Evolutionary conservation across 2,888 invertebrate species (phyloP).

Genomic region (Pristionchus mayeri): DNA sequence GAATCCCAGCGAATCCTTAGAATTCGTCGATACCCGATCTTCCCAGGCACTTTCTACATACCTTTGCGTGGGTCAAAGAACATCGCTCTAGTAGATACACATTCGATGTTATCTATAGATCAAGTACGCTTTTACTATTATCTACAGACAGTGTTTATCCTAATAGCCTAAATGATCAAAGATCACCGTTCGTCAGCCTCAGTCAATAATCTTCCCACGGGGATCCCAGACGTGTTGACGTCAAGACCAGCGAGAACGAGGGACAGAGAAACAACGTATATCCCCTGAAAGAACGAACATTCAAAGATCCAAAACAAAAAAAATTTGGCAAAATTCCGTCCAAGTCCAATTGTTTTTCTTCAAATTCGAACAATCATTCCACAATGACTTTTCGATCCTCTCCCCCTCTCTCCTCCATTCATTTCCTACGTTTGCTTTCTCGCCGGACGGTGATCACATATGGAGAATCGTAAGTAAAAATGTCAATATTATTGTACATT

Average conservation of each 20-base stretch:
- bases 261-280: neutral
- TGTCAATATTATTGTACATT: too few species aligned
- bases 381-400: neutral
- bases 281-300: too few species aligned
- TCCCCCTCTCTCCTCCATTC: neutral
- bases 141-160: too few species aligned
- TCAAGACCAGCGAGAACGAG: neutral
- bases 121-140: too few species aligned
- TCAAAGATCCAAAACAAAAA: too few species aligned
- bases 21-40: neutral
- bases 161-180: neutral
- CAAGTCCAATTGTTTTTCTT: too few species aligned
- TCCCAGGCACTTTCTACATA: neutral
- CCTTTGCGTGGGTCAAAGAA: too few species aligned
- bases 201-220: neutral
- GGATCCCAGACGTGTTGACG: neutral
- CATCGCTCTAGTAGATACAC: neutral
- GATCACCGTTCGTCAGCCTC: neutral
- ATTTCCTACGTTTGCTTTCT: neutral
- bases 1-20: neutral
- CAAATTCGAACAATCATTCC: too few species aligned
- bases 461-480: conserved; percentile 21
- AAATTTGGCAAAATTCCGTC: too few species aligned
- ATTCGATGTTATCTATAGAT: neutral
- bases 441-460: neutral